A percentile compares a stretch with the other conserved stretches of the same genome.
phyloP scores from a whole-genome alignment of 2,888 invertebrate species.

The Eupithecia tripunctaria region DNA sequence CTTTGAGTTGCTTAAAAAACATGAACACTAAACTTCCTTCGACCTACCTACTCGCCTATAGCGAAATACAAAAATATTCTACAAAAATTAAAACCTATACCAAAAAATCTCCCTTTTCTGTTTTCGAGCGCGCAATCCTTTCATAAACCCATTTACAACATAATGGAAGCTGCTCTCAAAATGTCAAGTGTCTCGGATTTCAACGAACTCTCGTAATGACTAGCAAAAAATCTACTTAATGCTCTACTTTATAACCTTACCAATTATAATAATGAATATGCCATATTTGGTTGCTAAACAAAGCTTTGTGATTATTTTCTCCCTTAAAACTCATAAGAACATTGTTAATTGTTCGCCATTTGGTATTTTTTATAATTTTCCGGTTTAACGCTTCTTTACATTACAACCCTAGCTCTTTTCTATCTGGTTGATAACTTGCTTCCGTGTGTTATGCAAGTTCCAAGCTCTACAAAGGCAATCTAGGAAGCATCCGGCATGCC shows the following conservation, averaged over 20 bases:
- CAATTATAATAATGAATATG: background rate
- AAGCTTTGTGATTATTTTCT: background rate
- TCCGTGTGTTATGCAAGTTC: slow-evolving; percentile 49
- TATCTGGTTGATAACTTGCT: slow-evolving; percentile 53
- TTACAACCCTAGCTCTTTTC: slow-evolving; percentile 50
- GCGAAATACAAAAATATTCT: background rate
- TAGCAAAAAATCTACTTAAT: background rate
- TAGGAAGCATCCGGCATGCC: slow-evolving; percentile 52
- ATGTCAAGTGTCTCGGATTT: slow-evolving; percentile 5
- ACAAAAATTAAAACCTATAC: background rate
- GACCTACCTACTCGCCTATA: background rate
- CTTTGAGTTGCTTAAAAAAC: background rate
- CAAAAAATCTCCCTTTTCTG: background rate
- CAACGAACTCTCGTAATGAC: slow-evolving; percentile 5
- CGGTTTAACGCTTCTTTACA: slow-evolving; percentile 2
- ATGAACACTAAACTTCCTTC: background rate
- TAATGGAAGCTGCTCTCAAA: slow-evolving; percentile 7
- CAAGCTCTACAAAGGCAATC: slow-evolving; percentile 56
- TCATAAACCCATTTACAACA: slow-evolving; percentile 11
- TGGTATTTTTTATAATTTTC: background rate
- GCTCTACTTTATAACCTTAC: background rate
- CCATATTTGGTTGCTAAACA: background rate
- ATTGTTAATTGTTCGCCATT: background rate
- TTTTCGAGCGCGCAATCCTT: background rate
- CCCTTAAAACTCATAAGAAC: background rate